Percentiles rank a stretch among this genome's conserved stretches.
These are phyloP conservation scores for Calcarius lapponicus DNA, from an alignment of 2,797 vertebrate species.

Conservation along the genomic window DNA sequence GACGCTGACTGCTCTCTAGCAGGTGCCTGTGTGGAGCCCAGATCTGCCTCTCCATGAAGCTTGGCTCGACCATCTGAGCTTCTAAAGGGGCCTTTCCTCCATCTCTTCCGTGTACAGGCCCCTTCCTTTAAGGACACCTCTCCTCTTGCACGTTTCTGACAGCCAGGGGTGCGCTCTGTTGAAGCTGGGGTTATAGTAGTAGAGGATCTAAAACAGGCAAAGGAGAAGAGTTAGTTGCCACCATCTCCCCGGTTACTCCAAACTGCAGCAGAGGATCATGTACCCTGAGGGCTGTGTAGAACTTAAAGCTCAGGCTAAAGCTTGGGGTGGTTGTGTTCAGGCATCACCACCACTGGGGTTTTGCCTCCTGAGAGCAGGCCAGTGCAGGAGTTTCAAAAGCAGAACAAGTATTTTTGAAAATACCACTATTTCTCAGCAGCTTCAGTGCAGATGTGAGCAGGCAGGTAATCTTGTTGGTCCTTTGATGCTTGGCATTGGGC, in stretches of 20 bases:
- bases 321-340: neutral
- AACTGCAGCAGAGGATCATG: neutral
- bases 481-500: neutral
- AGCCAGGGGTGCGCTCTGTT: neutral
- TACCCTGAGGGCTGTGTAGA: fast-evolving
- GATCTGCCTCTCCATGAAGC: neutral
- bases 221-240: neutral
- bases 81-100: neutral
- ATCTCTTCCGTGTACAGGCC: neutral
- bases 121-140: neutral
- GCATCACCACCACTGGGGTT: neutral
- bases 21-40: neutral
- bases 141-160: neutral
- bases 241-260: neutral
- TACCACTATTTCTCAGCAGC: neutral
- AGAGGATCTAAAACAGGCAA: neutral
- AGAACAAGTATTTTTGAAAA: neutral
- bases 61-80: neutral
- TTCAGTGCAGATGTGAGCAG: neutral
- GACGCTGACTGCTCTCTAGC: neutral
- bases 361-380: neutral
- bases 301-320: neutral
- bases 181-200: neutral
- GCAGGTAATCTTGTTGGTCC: neutral
- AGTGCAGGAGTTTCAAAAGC: neutral